phyloP scores from a whole-genome alignment of 2,888 invertebrate species.

The Scrobipalpa atriplicella region DNA sequence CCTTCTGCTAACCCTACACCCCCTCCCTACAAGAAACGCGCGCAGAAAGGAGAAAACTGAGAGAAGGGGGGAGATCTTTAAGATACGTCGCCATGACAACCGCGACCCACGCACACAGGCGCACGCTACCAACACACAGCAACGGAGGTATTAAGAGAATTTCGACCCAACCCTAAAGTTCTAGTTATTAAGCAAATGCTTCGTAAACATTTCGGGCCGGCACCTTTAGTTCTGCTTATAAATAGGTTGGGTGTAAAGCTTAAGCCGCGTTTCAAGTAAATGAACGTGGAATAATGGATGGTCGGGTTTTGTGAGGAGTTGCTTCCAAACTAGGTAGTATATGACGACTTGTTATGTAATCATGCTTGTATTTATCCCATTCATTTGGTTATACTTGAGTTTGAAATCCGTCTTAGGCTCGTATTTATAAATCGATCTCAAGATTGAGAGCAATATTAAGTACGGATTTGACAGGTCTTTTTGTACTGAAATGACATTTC shows the following conservation, averaged over 20 bases:
- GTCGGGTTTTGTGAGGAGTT: slow-evolving; percentile 17
- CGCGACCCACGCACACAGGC: slow-evolving; percentile 63
- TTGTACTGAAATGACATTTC: no score
- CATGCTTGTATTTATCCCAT: neutral
- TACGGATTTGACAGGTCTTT: no score
- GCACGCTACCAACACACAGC: slow-evolving; percentile 36
- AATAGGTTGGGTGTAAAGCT: slow-evolving; percentile 72
- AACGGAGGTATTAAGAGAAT: slow-evolving; percentile 76
- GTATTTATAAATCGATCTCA: no score
- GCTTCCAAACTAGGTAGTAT: neutral
- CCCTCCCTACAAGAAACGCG: slow-evolving; percentile 80
- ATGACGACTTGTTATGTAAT: neutral
- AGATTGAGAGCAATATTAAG: no score
- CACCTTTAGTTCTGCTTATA: slow-evolving; percentile 75
- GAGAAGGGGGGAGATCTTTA: slow-evolving; percentile 80
- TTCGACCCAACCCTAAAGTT: slow-evolving; percentile 76
- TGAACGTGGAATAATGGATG: slow-evolving; percentile 28
- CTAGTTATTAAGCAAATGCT: slow-evolving; percentile 83
- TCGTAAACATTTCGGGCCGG: slow-evolving; percentile 79
- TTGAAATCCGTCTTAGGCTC: no score
- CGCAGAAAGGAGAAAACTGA: slow-evolving; percentile 81
- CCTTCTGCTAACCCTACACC: slow-evolving; percentile 61
- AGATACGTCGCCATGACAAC: slow-evolving; percentile 80
- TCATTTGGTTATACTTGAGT: neutral
- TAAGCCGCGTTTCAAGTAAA: slow-evolving; percentile 60